Conservation (phyloP, 1,140 invertebrate genomes). For the Zaprionus davidi region DNA sequence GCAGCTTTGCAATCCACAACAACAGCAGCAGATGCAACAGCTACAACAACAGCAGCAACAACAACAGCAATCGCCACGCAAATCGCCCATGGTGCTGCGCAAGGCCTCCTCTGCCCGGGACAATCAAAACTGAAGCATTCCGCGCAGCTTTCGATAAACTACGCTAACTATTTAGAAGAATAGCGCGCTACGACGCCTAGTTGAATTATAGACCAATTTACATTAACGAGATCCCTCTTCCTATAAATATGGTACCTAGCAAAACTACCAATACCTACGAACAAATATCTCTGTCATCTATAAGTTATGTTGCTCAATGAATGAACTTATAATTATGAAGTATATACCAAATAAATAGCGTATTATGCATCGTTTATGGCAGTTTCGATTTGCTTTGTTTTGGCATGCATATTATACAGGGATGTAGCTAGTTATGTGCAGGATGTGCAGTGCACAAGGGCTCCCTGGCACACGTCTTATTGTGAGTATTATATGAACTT, state of each 20-base stretch:
- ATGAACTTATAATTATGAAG: slow-evolving; percentile 22
- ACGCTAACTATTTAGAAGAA: slow-evolving; percentile 31
- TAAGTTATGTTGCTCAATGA: slow-evolving; percentile 20
- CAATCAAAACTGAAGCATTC: slow-evolving; percentile 54
- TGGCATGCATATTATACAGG: too few species aligned
- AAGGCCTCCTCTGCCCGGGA: slow-evolving; percentile 65
- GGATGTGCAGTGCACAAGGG: neutral
- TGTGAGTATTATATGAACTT: too few species aligned
- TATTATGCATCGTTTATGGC: slow-evolving; percentile 31
- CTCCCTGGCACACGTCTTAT: too few species aligned
- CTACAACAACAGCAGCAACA: slow-evolving; percentile 36
- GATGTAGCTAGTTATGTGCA: neutral
- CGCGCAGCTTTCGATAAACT: neutral
- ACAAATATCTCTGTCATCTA: slow-evolving; percentile 2
- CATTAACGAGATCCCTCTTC: slow-evolving; percentile 27
- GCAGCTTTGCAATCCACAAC: slow-evolving; percentile 51
- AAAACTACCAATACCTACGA: neutral
- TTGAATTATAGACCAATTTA: slow-evolving; percentile 74
- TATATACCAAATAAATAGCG: slow-evolving; percentile 38
- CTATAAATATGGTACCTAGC: slow-evolving; percentile 8
- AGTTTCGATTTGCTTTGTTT: neutral
- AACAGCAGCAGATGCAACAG: slow-evolving; percentile 52
- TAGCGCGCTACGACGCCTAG: slow-evolving; percentile 45
- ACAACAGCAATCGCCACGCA: slow-evolving; percentile 79
- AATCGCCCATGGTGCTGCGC: slow-evolving; percentile 81